These are phyloP conservation scores for Auanema freiburgensis DNA, from an alignment of 2,888 invertebrate genomes.

Conservation along the genomic window DNA sequence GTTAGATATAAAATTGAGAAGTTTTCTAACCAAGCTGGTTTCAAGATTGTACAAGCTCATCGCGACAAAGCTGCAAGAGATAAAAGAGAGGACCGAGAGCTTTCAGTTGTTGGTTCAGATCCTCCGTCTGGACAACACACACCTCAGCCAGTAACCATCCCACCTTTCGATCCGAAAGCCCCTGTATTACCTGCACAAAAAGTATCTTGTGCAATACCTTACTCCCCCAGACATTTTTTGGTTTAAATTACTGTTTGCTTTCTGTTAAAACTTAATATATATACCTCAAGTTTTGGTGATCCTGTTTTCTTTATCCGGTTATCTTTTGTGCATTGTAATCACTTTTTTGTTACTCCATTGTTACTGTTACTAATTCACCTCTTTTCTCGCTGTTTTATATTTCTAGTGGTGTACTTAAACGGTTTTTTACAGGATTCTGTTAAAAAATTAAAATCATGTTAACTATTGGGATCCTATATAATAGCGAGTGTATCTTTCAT, in stretches of 20 bases:
- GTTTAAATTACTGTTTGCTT: neutral
- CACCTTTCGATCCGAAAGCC: neutral
- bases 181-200: neutral
- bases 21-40: neutral
- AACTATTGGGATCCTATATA: too few species aligned
- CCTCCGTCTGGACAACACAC: conserved; percentile 5
- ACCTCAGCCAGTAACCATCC: conserved; percentile 3
- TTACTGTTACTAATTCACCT: conserved; percentile 3
- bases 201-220: neutral
- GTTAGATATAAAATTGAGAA: neutral
- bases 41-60: conserved; percentile 2
- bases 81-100: neutral
- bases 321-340: conserved; percentile 2
- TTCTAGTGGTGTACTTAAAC: neutral
- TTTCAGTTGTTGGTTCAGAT: conserved; percentile 5
- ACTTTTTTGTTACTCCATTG: neutral
- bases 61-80: conserved; percentile 5
- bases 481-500: too few species aligned
- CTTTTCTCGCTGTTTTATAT: neutral
- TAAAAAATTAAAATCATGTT: too few species aligned
- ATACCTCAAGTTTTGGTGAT: conserved; percentile 2
- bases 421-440: too few species aligned
- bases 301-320: neutral
- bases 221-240: conserved; percentile 1
- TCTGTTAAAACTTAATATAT: neutral